phyloP scores from a whole-genome alignment of 2,797 vertebrate species.

The Bradypus variegatus region DNA sequence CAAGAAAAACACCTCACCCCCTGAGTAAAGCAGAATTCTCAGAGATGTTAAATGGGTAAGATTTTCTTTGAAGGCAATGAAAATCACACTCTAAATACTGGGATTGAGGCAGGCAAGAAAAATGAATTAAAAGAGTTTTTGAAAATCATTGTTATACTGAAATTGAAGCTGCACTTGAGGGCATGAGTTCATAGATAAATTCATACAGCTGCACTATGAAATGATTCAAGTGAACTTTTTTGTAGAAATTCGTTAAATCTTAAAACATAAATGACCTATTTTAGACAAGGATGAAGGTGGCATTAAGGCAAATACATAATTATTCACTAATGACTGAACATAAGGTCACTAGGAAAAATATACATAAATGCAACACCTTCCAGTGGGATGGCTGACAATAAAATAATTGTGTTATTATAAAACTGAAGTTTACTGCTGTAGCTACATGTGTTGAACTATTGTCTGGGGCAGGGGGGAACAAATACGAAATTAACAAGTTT shows the following conservation, averaged over 20 bases:
- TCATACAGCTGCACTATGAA: not conserved
- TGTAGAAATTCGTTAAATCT: not conserved
- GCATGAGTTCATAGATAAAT: not conserved
- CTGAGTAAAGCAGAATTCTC: not conserved
- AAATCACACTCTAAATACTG: not conserved
- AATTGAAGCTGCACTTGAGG: fast-evolving
- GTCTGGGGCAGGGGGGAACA: not conserved
- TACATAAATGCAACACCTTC: fast-evolving
- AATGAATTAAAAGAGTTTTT: not conserved
- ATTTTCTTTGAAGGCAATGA: constrained; percentile 1
- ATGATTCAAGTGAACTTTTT: not conserved
- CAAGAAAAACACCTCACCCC: not conserved
- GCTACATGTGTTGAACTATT: not conserved
- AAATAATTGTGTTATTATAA: not conserved
- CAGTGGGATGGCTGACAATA: not conserved
- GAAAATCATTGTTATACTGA: not conserved
- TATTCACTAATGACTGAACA: not conserved
- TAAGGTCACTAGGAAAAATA: not conserved
- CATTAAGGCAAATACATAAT: not conserved
- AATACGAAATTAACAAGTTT: constrained; percentile 24
- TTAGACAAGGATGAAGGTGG: not conserved
- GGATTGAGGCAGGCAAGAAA: not conserved
- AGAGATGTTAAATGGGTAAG: not conserved
- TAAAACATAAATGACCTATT: not conserved
- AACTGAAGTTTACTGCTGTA: not conserved